A percentile compares a stretch with the other conserved stretches of the same genome.
Conservation (phyloP, 2,797 vertebrate genomes). For the Paedocypris micromegethes region DNA sequence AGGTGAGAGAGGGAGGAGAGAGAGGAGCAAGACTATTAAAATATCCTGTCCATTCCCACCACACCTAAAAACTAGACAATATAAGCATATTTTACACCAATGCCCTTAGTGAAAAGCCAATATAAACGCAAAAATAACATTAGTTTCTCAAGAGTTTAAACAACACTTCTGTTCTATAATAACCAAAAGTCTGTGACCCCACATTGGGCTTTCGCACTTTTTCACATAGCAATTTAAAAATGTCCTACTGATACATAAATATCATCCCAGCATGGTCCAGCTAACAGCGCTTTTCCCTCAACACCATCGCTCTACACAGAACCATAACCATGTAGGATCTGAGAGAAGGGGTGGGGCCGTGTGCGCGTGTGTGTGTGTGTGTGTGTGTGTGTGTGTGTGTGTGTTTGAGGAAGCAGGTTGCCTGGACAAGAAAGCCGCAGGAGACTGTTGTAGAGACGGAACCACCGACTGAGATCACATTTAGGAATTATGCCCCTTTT, state of each 20-base stretch:
- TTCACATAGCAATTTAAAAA: slow-evolving; percentile 38
- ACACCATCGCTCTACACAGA: slow-evolving; percentile 19
- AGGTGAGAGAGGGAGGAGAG: no score
- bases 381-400: slow-evolving; percentile 6
- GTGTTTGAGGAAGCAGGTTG: slow-evolving; percentile 17
- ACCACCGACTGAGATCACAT: slow-evolving; percentile 36
- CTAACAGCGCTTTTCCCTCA: slow-evolving; percentile 38
- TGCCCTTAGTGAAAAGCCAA: not conserved
- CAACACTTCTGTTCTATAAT: not conserved
- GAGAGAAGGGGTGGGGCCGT: slow-evolving; percentile 16
- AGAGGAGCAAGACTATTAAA: slow-evolving; percentile 6
- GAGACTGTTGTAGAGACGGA: slow-evolving; percentile 37
- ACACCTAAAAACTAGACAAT: not conserved
- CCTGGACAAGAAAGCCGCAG: slow-evolving; percentile 34
- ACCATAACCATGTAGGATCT: slow-evolving; percentile 16
- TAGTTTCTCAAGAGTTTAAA: no score
- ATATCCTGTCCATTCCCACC: not conserved
- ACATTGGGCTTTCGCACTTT: not conserved
- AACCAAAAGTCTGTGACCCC: not conserved
- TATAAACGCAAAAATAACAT: not conserved
- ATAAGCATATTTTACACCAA: not conserved
- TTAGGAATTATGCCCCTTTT: slow-evolving; percentile 21
- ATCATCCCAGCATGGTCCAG: slow-evolving; percentile 20
- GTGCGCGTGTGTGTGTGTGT: slow-evolving; percentile 14
- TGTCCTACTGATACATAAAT: slow-evolving; percentile 36